phyloP scores from a whole-genome alignment of 1,140 invertebrate genomes.

The Camponotus pennsylvanicus region DNA sequence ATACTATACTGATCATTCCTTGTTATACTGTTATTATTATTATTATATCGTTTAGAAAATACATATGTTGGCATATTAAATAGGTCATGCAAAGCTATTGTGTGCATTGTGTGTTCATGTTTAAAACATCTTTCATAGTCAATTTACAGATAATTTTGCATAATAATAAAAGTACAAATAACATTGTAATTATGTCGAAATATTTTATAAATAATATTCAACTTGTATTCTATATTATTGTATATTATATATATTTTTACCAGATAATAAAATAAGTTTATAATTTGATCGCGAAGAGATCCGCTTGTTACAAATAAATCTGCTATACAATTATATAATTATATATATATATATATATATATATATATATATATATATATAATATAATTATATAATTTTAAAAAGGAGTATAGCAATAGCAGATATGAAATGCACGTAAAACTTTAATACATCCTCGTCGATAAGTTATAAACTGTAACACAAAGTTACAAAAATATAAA shows the following conservation, averaged over 20 bases:
- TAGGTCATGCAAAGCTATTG: no score
- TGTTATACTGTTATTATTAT: not conserved
- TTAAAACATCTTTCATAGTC: not conserved
- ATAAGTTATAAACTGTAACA: not conserved
- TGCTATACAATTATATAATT: not conserved
- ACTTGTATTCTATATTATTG: no score
- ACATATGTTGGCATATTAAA: no score
- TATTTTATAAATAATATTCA: not conserved
- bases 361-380: no score
- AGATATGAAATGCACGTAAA: not conserved
- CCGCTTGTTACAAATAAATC: not conserved
- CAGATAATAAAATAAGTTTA: not conserved
- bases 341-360: no score
- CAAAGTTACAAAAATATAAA: not conserved
- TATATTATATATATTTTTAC: constrained; percentile 1
- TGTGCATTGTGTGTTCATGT: not conserved
- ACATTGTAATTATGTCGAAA: not conserved
- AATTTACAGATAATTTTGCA: not conserved
- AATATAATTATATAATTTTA: no score
- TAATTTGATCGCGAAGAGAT: not conserved
- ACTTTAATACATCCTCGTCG: not conserved
- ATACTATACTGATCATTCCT: no score
- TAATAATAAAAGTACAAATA: not conserved
- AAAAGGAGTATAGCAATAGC: no score
- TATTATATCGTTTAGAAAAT: constrained; percentile 8